Base-by-base conservation (phyloP, 2,888 invertebrate species). In the Bugulina stolonifera region DNA sequence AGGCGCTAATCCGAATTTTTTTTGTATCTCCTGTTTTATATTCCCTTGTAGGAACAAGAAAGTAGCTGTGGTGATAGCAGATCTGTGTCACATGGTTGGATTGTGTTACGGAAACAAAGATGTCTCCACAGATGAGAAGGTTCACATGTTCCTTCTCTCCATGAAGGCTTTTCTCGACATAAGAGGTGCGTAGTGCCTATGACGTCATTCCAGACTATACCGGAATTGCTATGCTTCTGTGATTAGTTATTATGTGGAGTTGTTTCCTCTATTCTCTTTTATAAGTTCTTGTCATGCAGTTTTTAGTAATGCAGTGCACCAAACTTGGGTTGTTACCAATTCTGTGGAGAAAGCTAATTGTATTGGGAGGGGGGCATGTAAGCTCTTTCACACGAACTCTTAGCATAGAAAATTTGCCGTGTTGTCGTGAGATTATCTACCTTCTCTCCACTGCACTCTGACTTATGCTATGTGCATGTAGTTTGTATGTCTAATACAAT, bases 51-150 rank as follows among this genome's bases (percentile, higher is more conserved):
- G 43, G 43, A 43, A 43, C 10, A 32, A 27, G 10, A 64, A 64
- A 34, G 64, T 64, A 32, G 64, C 64, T 32, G 10, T 64, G 14
- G 27, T 64, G 5, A 32, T 64, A 27, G 64, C 27, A 14, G 64
- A 64, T n/a, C n/a, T 64, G 32, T 64, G 64, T 34, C 32, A 64
- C 27, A 64, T 64, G 64, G 14, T 64, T 22, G 3, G 32, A 29
- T 10, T 27, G 14, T 64, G 64, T 32, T 43, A 43, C 18, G 43
- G 43, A 43, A 18, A 43, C 18, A 18, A 18, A 43, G 64, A 22
- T 27, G 3, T 29, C 14, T 25, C 32, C 14, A 29, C 64, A 23
- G 57, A 25, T 25, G 32, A 64, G 5, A 64, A 18, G n/a, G 29
- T 64, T 1, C 64, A 64, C 32, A 5, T 32, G 5, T 64, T 64